Base-by-base conservation (phyloP, 2,888 invertebrate genomes). In the Hetaerina titia region DNA sequence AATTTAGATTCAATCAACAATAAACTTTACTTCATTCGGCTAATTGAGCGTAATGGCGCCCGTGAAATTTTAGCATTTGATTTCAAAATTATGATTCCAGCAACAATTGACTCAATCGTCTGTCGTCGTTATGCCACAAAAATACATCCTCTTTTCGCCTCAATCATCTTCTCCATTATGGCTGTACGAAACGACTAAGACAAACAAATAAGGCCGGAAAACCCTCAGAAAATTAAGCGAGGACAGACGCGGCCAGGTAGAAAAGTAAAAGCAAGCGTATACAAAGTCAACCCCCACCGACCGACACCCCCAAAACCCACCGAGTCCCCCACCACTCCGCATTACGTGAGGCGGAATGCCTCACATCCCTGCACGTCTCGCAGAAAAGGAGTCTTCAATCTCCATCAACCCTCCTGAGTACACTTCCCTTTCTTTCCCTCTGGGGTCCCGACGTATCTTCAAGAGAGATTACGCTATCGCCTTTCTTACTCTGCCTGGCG, bases 401-500 rank as follows among this genome's bases (percentile, higher is more conserved):
- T 81, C 81, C 81, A 81, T 81, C 81, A 81, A 81, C 81, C 81
- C n/a, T n/a, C n/a, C n/a, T 22, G 69, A 22, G n/a, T 17, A 69
- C 69, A 69, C 69, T n/a, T 7, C 69, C n/a, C 11, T n/a, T 22
- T 22, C 74, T n/a, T 31, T 15, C 9, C 81, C 25, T 31, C 15
- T 11, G 25, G 13, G 13, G 7, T n/a, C 69, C 19, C 69, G 22
- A 69, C 69, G n/a, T 22, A 81, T 81, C 81, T 81, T 22, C 11
- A 22, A 25, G 81, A 31, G 81, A 81, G 81, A 81, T 81, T 81
- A 81, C 81, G 81, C 81, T 81, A 81, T 81, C 81, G 81, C 81
- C 81, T 81, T 81, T 15, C 31, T 25, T 25, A 81, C 81, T 81
- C 81, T 19, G 81, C 81, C 22, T 31, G 81, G 81, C 81, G 25